These are phyloP conservation scores for Synanthedon myopaeformis DNA, from an alignment of 2,888 invertebrate species.

Conservation along the genomic window DNA sequence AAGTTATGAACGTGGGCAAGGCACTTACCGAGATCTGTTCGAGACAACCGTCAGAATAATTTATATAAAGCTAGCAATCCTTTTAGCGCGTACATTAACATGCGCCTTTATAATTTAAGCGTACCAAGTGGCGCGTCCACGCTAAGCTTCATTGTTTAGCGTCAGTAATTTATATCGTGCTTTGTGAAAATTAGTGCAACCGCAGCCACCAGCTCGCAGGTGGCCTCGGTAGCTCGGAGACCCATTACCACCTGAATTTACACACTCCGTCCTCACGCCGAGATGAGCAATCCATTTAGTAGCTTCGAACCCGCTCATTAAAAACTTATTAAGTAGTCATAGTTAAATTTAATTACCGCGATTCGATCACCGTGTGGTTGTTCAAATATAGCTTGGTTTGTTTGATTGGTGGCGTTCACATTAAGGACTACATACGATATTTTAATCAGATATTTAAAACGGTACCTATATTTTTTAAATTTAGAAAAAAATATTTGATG, in stretches of 20 bases:
- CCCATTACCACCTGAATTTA: constrained; percentile 2
- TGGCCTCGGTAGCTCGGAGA: constrained; percentile 36
- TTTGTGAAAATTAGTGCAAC: constrained; percentile 49
- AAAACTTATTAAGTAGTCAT: constrained; percentile 33
- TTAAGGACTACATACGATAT: no score
- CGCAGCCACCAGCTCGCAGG: constrained; percentile 35
- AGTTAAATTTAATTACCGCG: constrained; percentile 1
- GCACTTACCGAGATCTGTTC: constrained; percentile 7
- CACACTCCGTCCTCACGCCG: constrained; percentile 23
- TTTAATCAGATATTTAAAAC: no score
- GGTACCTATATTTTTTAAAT: no score
- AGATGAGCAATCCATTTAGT: constrained; percentile 43
- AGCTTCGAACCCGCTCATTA: constrained; percentile 47
- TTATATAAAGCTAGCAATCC: constrained; percentile 34
- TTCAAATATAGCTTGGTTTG: no score
- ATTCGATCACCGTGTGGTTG: background rate
- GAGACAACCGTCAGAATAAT: constrained; percentile 14
- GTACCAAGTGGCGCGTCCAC: constrained; percentile 14
- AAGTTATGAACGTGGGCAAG: constrained; percentile 6
- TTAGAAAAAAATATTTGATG: no score
- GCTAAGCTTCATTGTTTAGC: constrained; percentile 47
- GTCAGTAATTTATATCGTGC: constrained; percentile 56
- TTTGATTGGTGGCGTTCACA: no score
- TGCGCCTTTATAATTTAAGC: constrained; percentile 32
- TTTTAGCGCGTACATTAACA: constrained; percentile 30